A percentile compares a stretch with the other conserved stretches of the same genome.
Evolutionary conservation across 2,888 invertebrate species (phyloP).

Genomic region (Neria commutata): DNA sequence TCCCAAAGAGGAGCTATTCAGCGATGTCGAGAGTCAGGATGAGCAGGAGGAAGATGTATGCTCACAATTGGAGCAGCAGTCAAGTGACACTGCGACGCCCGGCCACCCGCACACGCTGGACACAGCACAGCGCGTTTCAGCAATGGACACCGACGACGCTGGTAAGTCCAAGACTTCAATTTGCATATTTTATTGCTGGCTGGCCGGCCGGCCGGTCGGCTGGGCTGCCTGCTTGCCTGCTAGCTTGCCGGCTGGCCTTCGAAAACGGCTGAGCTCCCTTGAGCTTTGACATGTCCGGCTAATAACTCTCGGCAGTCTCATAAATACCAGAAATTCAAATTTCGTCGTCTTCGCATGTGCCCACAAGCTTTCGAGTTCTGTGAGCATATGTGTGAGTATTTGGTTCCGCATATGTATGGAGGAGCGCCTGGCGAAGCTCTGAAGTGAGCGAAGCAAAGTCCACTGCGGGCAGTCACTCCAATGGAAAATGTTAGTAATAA

Average conservation of each 20-base stretch:
- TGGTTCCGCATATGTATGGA: neutral
- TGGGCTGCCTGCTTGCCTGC: neutral
- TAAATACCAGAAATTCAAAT: constrained; percentile 55
- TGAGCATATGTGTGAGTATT: too few species aligned
- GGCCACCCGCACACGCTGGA: constrained; percentile 25
- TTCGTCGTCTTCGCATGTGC: constrained; percentile 29
- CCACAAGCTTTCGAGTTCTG: too few species aligned
- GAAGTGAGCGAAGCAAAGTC: too few species aligned
- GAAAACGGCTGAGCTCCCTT: constrained; percentile 12
- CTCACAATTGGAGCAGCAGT: constrained; percentile 19
- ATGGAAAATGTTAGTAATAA: too few species aligned
- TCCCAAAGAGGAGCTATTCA: constrained; percentile 53
- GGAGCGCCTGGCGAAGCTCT: neutral
- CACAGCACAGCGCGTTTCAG: constrained; percentile 27
- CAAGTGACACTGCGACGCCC: constrained; percentile 34
- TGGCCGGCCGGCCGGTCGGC: constrained; percentile 22
- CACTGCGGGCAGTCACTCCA: too few species aligned
- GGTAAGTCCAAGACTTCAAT: constrained; percentile 51
- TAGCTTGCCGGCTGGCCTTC: neutral
- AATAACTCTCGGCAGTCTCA: constrained; percentile 60
- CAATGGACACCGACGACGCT: neutral
- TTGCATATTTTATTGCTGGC: constrained; percentile 52
- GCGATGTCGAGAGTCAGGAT: constrained; percentile 40
- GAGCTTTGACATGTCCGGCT: constrained; percentile 51
- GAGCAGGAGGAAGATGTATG: constrained; percentile 22